Evolutionary conservation across 2,888 invertebrate genomes (phyloP).

Genomic region (Lordiphosa fenestrarum): DNA sequence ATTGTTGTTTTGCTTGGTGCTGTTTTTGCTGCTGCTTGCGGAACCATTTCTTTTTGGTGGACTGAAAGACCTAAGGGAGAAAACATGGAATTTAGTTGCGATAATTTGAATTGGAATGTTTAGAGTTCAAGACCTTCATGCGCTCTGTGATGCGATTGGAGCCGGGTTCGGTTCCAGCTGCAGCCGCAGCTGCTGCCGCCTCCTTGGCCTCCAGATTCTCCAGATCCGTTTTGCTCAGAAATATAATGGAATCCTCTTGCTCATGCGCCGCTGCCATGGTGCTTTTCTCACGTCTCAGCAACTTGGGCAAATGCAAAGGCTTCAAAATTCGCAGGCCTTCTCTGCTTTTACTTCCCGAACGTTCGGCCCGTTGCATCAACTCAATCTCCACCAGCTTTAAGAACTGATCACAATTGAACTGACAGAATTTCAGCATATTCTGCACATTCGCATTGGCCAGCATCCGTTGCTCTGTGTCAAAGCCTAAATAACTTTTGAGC

Average conservation of each 20-base stretch:
- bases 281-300: constrained; percentile 79
- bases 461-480: constrained; percentile 80
- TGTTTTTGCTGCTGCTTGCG: constrained; percentile 79
- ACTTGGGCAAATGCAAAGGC: constrained; percentile 78
- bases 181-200: constrained; percentile 31
- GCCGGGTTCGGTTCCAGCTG: constrained; percentile 53
- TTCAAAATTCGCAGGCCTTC: constrained; percentile 83
- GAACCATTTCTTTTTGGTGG: constrained; percentile 86
- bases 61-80: constrained; percentile 76
- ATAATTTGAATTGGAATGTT: no score
- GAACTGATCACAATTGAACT: constrained; percentile 80
- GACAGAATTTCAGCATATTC: constrained; percentile 80
- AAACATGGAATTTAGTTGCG: no score
- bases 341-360: constrained; percentile 80
- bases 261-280: constrained; percentile 80
- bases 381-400: constrained; percentile 79
- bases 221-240: constrained; percentile 85
- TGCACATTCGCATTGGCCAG: constrained; percentile 80
- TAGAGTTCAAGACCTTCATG: constrained; percentile 74
- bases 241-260: constrained; percentile 85
- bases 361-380: constrained; percentile 78
- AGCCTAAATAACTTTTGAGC: constrained; percentile 77
- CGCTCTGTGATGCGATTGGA: constrained; percentile 78
- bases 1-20: constrained; percentile 19
- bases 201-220: constrained; percentile 82